A percentile compares a stretch with the other conserved stretches of the same genome.
Conservation (phyloP, 2,113 vertebrate genomes). For the Leucopsar rothschildi region DNA sequence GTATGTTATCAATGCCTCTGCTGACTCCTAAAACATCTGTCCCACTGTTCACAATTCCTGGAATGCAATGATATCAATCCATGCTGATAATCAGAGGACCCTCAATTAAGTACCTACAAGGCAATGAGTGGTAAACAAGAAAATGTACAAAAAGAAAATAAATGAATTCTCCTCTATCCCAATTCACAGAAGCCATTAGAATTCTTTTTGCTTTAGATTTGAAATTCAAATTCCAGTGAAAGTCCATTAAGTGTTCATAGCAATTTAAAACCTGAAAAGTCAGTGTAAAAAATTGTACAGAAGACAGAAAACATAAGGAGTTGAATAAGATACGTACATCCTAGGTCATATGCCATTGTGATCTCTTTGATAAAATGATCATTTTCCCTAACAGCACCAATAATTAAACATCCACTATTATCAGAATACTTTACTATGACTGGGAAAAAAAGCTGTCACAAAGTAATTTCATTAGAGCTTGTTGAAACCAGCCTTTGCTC, state of each 20-base stretch:
- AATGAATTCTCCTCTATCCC: slow-evolving; percentile 34
- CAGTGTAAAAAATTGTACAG: not conserved
- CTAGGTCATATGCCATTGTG: not conserved
- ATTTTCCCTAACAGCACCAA: not conserved
- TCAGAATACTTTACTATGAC: not conserved
- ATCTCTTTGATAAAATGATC: not conserved
- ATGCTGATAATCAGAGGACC: slow-evolving; percentile 59
- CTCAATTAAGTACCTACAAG: slow-evolving; percentile 63
- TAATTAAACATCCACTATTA: not conserved
- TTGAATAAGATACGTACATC: slow-evolving; percentile 22
- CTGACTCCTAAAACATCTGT: slow-evolving; percentile 65
- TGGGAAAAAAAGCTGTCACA: not conserved
- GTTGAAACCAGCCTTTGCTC: not conserved
- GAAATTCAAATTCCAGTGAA: slow-evolving; percentile 60
- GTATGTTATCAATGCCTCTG: not conserved
- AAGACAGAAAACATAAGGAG: slow-evolving; percentile 28
- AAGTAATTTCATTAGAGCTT: not conserved
- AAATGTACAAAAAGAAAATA: slow-evolving; percentile 13
- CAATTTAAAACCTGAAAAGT: slow-evolving; percentile 32
- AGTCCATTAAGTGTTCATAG: slow-evolving; percentile 15
- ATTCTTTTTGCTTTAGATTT: slow-evolving; percentile 51
- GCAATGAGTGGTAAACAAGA: slow-evolving; percentile 43
- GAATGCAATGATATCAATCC: slow-evolving; percentile 6
- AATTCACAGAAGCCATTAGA: slow-evolving; percentile 55
- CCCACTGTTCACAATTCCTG: slow-evolving; percentile 57